Base-by-base conservation (phyloP, 1,140 invertebrate species). In the Brachionus manjavacas region DNA sequence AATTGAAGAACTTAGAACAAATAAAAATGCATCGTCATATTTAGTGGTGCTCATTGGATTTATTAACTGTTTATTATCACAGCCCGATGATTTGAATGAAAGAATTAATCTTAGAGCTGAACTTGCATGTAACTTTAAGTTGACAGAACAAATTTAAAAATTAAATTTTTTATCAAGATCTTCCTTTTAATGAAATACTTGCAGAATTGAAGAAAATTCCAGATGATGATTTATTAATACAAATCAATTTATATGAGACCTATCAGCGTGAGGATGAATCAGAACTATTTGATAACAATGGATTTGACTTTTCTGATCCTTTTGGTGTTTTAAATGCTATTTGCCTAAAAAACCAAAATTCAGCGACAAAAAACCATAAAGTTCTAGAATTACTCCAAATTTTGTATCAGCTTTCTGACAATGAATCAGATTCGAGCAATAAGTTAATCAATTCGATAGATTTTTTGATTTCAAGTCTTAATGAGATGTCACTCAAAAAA, bases 221-320 rank as follows among this genome's bases (percentile, higher is more conserved):
- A 4, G 43, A 76, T 49, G 41, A 35, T 12, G 72, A 76, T 46
- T 25, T 76, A 49, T 49, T 49, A 25, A 76, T 76, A 9, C 72
- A 76, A 46, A 14, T 76, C 16, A 23, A 52, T 49, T 49, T 76
- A 1, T 76, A 76, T 46, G 72, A 76, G 25, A 49, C 8, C 11
- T 76, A 25, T 49, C 72, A 76, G 25, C 41, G 20, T 49, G 72
- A 76, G 52, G 72, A 76, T 14, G 72, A 76, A 46, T 43, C 16
- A 46, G 39, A 49, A 52, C n/a, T 46, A 16, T 49, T 49, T 49
- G 43, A 49, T 9, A 76, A 76, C 28, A 76, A 49, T 49, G 72
- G 72, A 35, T 76, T 76, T 49, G 72, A 76, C 14, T 35, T 49
- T 12, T 49, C 46, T 35, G 25, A 76, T 49, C 72, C 72, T 25